Evolutionary conservation across 2,888 invertebrate species (phyloP).

Genomic region (Tromatobia lineatoria): DNA sequence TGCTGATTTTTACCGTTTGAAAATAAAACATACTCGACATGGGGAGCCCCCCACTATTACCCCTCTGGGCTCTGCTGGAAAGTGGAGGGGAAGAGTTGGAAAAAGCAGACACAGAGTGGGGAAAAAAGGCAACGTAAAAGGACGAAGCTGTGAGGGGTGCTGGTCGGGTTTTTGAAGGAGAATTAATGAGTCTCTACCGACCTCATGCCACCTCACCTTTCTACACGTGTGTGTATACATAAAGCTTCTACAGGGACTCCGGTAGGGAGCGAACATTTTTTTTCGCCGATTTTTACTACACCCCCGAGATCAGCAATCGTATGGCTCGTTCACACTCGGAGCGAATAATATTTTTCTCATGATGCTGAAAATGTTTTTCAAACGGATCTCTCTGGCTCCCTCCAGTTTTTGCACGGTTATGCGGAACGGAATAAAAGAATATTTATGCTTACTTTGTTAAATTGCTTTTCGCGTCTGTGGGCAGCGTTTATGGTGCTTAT

Average conservation of each 20-base stretch:
- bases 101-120: constrained; percentile 52
- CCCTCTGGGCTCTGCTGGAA: constrained; percentile 8
- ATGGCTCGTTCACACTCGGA: neutral
- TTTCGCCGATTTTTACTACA: constrained; percentile 42
- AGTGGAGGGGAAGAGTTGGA: constrained; percentile 42
- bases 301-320: constrained; percentile 20
- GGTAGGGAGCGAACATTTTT: neutral
- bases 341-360: constrained; percentile 15
- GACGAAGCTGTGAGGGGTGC: constrained; percentile 56
- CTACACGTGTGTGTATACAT: constrained; percentile 18
- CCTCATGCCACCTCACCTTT: constrained; percentile 62
- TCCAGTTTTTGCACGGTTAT: neutral
- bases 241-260: constrained; percentile 58
- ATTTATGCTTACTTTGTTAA: constrained; percentile 20
- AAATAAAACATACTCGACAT: constrained; percentile 79
- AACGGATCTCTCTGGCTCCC: constrained; percentile 4
- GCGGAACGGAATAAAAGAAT: neutral
- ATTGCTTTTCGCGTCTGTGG: constrained; percentile 8
- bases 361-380: constrained; percentile 31
- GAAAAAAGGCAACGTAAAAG: constrained; percentile 65
- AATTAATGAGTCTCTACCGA: constrained; percentile 79
- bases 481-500: neutral
- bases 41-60: constrained; percentile 13
- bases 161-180: constrained; percentile 73
- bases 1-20: constrained; percentile 78